Evolutionary conservation across 35 echinoderm and acorn worm species (phyloP), one percentile per base, ranked within the genome.

Genomic region (Heliocidaris erythrogramma): DNA sequence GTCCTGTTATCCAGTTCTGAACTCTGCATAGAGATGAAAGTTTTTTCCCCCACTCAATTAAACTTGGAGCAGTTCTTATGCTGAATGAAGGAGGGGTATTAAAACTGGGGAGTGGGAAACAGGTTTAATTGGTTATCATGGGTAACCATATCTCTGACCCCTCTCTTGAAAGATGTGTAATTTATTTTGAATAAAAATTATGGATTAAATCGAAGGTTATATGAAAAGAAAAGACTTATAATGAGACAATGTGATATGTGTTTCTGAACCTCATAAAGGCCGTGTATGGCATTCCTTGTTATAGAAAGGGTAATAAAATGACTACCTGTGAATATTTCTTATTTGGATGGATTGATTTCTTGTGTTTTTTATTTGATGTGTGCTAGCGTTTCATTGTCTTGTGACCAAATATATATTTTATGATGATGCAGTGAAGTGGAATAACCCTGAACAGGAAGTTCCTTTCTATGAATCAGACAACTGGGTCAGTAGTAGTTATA

Each of bases 291-390:
- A 24, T 78, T 47, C 47, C 87, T 48, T 89, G 31, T 89, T 48
- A 89, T 89, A 89, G 47, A 89, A 89, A 89, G 31, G 87, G 29
- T 21, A 89, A 89, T 42, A 89, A 89, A 78, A 89, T 89, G 31
- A 89, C 87, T 47, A 89, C 87, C 31, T 89, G 87, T 89, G 31
- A 18, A 89, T 89, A 89, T 89, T 89, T 89, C 24, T 89, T 89
- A 89, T 89, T 89, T 89, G 30, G 31, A 89, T 17, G 31, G 14
- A 89, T 89, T 47, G 87, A 32, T 89, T 88, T 89, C 87, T 89
- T 89, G 87, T 47, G 87, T 89, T 89, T 17, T 89, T 89, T 21
- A n/a, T 78, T 48, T 32, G 87, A 30, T 47, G 17, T 89, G 31
- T 89, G 87, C 5, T 32, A 47, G 31, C 47, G 9, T 47, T 32